phyloP scores from a whole-genome alignment of 2,797 vertebrate genomes.

The Schizopygopsis pylzovi region DNA sequence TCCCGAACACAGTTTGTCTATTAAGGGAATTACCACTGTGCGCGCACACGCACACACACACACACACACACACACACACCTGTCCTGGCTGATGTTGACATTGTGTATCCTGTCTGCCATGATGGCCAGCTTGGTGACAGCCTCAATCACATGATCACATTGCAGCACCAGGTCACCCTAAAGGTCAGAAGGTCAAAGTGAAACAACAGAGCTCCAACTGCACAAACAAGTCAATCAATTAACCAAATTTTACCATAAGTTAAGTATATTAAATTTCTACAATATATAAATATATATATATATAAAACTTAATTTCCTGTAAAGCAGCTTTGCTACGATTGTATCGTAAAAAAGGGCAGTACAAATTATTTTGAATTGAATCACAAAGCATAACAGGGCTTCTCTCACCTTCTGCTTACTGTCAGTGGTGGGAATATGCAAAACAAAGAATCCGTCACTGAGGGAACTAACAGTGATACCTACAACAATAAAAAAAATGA shows the following conservation, averaged over 20 bases:
- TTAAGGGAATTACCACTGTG: background rate
- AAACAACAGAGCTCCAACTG: background rate
- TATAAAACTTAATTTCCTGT: no score
- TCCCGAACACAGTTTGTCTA: background rate
- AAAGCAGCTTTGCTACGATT: no score
- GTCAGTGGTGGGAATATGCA: slow-evolving; percentile 90
- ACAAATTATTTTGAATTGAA: no score
- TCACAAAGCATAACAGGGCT: background rate
- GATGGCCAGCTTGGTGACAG: slow-evolving; percentile 90
- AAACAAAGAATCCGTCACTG: slow-evolving; percentile 90
- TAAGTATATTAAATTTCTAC: no score
- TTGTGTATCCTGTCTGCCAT: slow-evolving; percentile 85
- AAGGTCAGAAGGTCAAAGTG: slow-evolving; percentile 57
- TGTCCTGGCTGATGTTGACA: slow-evolving; percentile 93
- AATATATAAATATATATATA: no score
- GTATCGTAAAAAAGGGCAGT: no score
- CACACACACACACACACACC: slow-evolving; percentile 74
- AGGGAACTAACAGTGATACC: slow-evolving; percentile 94
- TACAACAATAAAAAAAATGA: slow-evolving; percentile 66
- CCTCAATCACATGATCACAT: slow-evolving; percentile 92
- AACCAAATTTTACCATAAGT: no score
- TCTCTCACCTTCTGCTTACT: slow-evolving; percentile 91
- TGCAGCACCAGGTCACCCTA: slow-evolving; percentile 93
- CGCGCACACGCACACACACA: slow-evolving; percentile 69
- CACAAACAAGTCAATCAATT: background rate